Base-by-base conservation (phyloP, 2,888 invertebrate species). In the Scaeva pyrastri region DNA sequence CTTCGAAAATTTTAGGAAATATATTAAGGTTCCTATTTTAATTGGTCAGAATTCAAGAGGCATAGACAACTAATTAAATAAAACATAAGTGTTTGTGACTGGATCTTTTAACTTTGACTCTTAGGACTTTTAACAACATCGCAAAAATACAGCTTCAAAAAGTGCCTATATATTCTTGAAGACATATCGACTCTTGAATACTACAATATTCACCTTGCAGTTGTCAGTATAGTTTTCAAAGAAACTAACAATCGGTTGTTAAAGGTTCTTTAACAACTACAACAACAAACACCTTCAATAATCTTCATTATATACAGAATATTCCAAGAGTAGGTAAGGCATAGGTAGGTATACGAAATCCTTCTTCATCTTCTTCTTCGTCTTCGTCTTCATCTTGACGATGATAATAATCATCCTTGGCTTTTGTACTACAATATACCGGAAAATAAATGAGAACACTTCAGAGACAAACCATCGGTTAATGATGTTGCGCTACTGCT, bases 391-490 rank as follows among this genome's bases (percentile, higher is more conserved):
- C 16, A 64, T 64, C 14, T 23, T 45, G 11, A 50, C 43, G 14
- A 62, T 52, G 39, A 60, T 60, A 58, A 77, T 71, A 84, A 84
- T 79, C 81, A 81, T 81, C 72, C 81, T 81, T 74, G 72, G 81
- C 56, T 81, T 81, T 81, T 81, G 73, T 74, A 31, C 16, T 74
- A 31, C 16, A 52, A 43, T 41, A 56, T 52, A 73, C 85, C 85
- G 85, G 85, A 81, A 73, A 64, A 74, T 52, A 68, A 82, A 58
- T 55, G 71, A 86, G 78, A 62, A 78, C 66, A 73, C 86, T 86
- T 86, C 58, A 86, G 62, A 86, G 70, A 86, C 86, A 86, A 86
- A 64, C 86, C 86, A 71, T 71, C 73, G 64, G 64, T 21, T 86
- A 81, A 86, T 86, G 86, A 86, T 78, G 72, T 21, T 86, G 52